These are phyloP conservation scores for Agrochola macilenta DNA, from an alignment of 2,888 invertebrate species.

Conservation along the genomic window DNA sequence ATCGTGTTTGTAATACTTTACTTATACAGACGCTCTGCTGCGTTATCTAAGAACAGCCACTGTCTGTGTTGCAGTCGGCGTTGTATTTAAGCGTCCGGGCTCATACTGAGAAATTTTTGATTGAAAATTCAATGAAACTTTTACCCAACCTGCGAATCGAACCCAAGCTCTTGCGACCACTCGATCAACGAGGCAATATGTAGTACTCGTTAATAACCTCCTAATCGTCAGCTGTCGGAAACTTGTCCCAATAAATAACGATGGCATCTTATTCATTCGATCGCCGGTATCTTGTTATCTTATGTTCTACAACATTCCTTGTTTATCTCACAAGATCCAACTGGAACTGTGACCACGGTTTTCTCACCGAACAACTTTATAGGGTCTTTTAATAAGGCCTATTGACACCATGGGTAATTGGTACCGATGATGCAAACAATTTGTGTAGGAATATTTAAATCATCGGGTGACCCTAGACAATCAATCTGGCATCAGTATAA, in stretches of 20 bases:
- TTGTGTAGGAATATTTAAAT: not conserved
- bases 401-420: conserved; percentile 30
- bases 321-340: conserved; percentile 26
- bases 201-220: not conserved
- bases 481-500: not conserved
- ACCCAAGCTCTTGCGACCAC: too few species aligned
- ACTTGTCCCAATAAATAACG: conserved; percentile 24
- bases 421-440: not conserved
- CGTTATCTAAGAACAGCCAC: too few species aligned
- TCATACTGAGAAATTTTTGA: not conserved
- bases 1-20: too few species aligned
- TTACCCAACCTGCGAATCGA: not conserved
- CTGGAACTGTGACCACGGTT: conserved; percentile 1
- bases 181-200: too few species aligned
- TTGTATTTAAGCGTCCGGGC: too few species aligned
- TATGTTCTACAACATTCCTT: conserved; percentile 42
- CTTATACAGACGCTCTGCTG: too few species aligned
- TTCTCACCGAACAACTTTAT: conserved; percentile 41
- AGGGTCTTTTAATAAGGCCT: conserved; percentile 20
- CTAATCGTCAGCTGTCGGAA: conserved; percentile 14
- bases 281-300: conserved; percentile 35
- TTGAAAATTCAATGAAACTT: too few species aligned
- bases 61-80: too few species aligned
- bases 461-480: not conserved
- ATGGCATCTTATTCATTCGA: conserved; percentile 40